Conservation (phyloP, 2,797 vertebrate species). For the Bradypodion pumilum region DNA sequence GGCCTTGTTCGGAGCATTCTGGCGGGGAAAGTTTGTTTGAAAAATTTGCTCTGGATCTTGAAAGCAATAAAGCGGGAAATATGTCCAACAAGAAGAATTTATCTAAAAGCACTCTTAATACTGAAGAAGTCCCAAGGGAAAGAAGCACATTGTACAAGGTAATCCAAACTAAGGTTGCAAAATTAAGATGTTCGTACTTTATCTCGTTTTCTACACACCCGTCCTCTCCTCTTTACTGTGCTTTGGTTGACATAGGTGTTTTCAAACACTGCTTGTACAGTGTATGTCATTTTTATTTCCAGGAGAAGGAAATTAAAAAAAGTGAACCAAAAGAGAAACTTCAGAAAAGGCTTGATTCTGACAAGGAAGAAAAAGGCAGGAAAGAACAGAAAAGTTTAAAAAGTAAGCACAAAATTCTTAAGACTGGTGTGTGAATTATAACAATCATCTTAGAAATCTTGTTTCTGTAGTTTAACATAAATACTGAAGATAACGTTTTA, state of each 20-base stretch:
- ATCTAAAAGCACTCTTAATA: slow-evolving; percentile 10
- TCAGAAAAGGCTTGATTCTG: slow-evolving; percentile 81
- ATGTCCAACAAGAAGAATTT: not conserved
- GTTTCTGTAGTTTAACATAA: not conserved
- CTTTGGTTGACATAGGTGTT: not conserved
- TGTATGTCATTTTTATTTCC: slow-evolving; percentile 53
- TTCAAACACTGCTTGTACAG: slow-evolving; percentile 32
- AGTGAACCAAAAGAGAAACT: slow-evolving; percentile 77
- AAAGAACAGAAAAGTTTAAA: slow-evolving; percentile 80
- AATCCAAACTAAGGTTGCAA: not conserved
- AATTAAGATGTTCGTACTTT: not conserved
- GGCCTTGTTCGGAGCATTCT: not conserved
- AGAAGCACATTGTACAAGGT: slow-evolving; percentile 17
- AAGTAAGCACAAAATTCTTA: slow-evolving; percentile 74
- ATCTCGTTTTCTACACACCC: not conserved
- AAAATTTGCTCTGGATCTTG: slow-evolving; percentile 6
- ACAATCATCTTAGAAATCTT: not conserved
- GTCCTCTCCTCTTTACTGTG: not conserved
- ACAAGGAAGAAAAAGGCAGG: slow-evolving; percentile 84
- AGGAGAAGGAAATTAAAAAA: slow-evolving; percentile 83
- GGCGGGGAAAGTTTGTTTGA: not conserved
- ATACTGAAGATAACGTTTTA: not conserved
- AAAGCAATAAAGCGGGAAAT: not conserved
- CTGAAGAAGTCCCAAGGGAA: slow-evolving; percentile 9
- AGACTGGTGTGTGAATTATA: not conserved